Conservation (phyloP, 2,797 vertebrate species). For the Dipus sagitta region DNA sequence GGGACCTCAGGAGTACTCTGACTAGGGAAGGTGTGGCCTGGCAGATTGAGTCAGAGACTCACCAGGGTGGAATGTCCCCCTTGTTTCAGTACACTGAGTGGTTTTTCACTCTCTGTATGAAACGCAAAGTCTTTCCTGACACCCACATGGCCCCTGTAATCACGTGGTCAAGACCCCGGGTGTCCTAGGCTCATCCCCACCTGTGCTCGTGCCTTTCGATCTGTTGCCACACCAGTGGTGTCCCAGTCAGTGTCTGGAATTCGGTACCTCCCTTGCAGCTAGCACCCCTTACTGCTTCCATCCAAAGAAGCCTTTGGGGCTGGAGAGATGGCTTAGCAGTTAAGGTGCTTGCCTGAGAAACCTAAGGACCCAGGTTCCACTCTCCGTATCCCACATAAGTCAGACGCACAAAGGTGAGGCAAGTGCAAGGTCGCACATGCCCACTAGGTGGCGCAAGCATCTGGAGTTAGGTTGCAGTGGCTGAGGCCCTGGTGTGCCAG, state of each 20-base stretch:
- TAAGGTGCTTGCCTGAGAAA: no score
- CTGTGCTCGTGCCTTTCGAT: neutral
- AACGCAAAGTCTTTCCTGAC: neutral
- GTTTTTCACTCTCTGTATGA: no score
- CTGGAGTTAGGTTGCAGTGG: no score
- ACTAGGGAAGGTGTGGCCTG: neutral
- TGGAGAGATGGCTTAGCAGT: no score
- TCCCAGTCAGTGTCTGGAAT: neutral
- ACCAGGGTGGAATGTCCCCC: neutral
- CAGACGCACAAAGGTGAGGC: no score
- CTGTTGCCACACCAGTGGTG: rapidly evolving
- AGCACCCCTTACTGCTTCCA: neutral
- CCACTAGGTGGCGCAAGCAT: no score
- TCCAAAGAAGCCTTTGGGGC: no score
- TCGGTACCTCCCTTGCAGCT: neutral
- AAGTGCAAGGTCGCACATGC: no score
- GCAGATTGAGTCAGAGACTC: neutral
- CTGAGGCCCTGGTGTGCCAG: no score
- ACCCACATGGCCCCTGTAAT: neutral
- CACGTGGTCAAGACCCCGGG: no score
- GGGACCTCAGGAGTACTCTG: neutral
- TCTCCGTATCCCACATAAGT: no score
- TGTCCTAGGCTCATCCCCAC: neutral
- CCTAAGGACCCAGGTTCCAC: no score
- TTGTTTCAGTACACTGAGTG: neutral